A percentile compares a stretch with the other conserved stretches of the same genome.
phyloP scores from a whole-genome alignment of 2,113 vertebrate species.

The Oceanodroma tethys region DNA sequence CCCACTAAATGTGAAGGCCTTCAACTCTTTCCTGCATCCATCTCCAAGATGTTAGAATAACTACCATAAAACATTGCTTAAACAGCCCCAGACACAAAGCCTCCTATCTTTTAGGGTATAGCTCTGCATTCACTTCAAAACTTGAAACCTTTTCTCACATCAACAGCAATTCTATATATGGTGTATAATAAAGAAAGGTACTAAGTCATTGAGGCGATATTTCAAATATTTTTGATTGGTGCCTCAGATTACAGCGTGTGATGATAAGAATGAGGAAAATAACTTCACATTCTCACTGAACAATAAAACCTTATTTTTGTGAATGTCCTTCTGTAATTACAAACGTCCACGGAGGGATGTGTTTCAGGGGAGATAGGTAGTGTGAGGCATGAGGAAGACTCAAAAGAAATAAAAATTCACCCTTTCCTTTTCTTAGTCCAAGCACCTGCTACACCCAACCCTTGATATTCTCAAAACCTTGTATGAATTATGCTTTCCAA shows the following conservation, averaged over 20 bases:
- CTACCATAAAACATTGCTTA: background rate
- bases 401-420: background rate
- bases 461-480: background rate
- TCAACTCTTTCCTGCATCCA: background rate
- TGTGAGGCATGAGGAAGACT: background rate
- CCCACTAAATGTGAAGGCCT: background rate
- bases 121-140: background rate
- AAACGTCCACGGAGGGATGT: background rate
- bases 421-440: background rate
- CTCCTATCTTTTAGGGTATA: background rate
- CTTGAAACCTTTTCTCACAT: background rate
- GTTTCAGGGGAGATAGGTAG: background rate
- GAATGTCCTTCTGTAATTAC: background rate
- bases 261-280: background rate
- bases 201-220: background rate
- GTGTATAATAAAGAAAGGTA: background rate
- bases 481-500: background rate
- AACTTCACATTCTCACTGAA: background rate
- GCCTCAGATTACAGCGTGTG: background rate
- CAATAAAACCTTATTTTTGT: background rate
- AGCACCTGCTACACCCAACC: background rate
- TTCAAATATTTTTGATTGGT: conserved; percentile 20
- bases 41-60: background rate
- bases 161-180: background rate
- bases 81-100: background rate